These are phyloP conservation scores for Oncorhynchus tshawytscha DNA, from an alignment of 2,113 vertebrate genomes.

Conservation along the genomic window DNA sequence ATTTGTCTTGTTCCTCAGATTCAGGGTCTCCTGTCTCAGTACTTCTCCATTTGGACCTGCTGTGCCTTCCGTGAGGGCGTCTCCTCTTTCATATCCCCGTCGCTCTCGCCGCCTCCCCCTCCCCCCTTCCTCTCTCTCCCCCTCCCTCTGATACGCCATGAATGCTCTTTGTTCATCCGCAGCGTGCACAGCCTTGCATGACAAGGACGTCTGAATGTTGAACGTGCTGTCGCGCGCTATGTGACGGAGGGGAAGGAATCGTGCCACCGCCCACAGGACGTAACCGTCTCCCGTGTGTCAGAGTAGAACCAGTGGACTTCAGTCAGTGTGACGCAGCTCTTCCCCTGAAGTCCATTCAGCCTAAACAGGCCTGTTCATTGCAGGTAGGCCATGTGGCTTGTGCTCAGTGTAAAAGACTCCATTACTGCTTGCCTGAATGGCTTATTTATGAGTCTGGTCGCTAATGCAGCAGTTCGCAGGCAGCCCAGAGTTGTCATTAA, in stretches of 20 bases:
- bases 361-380: slow-evolving; percentile 16
- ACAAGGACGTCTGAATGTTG: neutral
- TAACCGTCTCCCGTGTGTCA: neutral
- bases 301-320: neutral
- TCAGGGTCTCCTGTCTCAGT: slow-evolving; percentile 30
- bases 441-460: slow-evolving; percentile 44
- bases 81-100: neutral
- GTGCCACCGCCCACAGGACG: neutral
- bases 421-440: slow-evolving; percentile 32
- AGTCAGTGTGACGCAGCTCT: neutral
- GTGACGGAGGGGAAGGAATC: neutral
- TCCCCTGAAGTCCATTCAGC: slow-evolving; percentile 9
- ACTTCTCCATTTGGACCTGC: slow-evolving; percentile 25
- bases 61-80: neutral
- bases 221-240: neutral
- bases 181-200: neutral
- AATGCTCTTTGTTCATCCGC: neutral
- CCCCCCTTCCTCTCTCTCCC: neutral
- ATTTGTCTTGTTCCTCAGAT: slow-evolving; percentile 27
- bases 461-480: slow-evolving; percentile 30
- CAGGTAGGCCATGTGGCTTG: slow-evolving; percentile 15
- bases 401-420: slow-evolving; percentile 23
- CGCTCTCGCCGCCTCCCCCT: neutral
- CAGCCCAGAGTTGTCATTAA: slow-evolving; percentile 7
- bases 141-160: neutral